Conservation (phyloP, 2,113 vertebrate species). For the Xiphophorus hellerii region DNA sequence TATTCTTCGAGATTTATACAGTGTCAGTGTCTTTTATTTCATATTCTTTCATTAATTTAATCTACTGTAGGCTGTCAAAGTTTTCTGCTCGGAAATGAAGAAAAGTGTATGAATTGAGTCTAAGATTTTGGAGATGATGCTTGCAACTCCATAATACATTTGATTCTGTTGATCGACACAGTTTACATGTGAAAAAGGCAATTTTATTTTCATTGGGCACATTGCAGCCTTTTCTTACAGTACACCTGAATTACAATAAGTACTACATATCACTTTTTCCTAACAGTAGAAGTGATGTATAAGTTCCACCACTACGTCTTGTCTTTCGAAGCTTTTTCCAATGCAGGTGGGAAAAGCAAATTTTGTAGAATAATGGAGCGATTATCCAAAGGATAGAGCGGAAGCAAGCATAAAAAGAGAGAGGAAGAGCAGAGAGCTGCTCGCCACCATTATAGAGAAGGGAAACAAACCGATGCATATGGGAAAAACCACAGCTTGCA, state of each 20-base stretch:
- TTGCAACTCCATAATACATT: not conserved
- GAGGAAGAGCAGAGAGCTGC: constrained; percentile 32
- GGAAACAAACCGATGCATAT: constrained; percentile 46
- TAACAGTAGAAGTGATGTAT: not conserved
- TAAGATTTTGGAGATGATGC: too few species aligned
- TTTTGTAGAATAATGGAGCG: not conserved
- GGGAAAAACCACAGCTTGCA: constrained; percentile 58
- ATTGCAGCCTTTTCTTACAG: not conserved
- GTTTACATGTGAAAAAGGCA: too few species aligned
- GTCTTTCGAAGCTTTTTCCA: not conserved
- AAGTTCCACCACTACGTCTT: not conserved
- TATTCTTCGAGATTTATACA: too few species aligned
- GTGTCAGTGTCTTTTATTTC: too few species aligned
- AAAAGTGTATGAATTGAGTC: too few species aligned
- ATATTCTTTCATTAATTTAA: not conserved
- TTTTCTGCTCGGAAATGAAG: not conserved
- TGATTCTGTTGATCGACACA: not conserved
- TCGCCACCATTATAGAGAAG: constrained; percentile 43
- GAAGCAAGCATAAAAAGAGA: constrained; percentile 7
- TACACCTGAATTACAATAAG: not conserved
- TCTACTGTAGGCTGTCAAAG: not conserved
- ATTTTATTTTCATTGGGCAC: too few species aligned
- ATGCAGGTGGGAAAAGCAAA: constrained; percentile 11
- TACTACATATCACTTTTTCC: not conserved
- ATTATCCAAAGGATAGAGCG: constrained; percentile 31